Evolutionary conservation across 2,113 vertebrate species (phyloP).

Genomic region (Macquaria australasica): DNA sequence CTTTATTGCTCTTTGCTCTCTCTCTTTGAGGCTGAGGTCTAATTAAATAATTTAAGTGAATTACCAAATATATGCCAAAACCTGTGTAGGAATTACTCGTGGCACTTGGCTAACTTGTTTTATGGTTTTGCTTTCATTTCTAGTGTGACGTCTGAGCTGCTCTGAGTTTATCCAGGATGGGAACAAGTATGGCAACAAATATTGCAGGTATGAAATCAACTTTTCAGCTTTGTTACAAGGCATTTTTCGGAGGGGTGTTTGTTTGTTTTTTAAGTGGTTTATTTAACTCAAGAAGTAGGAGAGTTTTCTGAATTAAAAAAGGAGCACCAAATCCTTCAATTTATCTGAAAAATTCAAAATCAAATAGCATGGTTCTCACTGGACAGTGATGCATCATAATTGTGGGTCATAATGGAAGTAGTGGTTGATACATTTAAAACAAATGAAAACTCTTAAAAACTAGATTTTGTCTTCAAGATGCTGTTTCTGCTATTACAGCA

Average conservation of each 20-base stretch:
- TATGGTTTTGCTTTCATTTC: constrained; percentile 51
- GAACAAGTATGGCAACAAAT: constrained; percentile 7
- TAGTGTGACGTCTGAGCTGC: neutral
- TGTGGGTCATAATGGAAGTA: neutral
- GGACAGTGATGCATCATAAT: neutral
- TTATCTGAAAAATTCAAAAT: neutral
- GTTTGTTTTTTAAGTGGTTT: neutral
- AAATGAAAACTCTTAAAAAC: neutral
- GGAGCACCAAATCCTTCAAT: neutral
- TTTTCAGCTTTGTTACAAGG: neutral
- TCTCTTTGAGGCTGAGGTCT: constrained; percentile 56
- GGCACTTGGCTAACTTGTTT: constrained; percentile 51
- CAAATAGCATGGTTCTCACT: neutral
- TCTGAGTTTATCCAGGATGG: constrained; percentile 10
- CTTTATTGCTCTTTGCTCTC: constrained; percentile 59
- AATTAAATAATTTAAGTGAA: constrained; percentile 73
- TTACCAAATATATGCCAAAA: constrained; percentile 64
- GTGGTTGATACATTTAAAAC: neutral
- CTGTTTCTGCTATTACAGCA: neutral
- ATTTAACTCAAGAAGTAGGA: neutral
- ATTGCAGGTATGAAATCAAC: neutral
- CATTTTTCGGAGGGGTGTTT: neutral
- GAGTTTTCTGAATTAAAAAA: neutral
- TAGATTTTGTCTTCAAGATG: neutral
- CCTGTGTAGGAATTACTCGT: constrained; percentile 52